phyloP scores from a whole-genome alignment of 2,797 vertebrate species.

The Cetoscarus ocellatus region DNA sequence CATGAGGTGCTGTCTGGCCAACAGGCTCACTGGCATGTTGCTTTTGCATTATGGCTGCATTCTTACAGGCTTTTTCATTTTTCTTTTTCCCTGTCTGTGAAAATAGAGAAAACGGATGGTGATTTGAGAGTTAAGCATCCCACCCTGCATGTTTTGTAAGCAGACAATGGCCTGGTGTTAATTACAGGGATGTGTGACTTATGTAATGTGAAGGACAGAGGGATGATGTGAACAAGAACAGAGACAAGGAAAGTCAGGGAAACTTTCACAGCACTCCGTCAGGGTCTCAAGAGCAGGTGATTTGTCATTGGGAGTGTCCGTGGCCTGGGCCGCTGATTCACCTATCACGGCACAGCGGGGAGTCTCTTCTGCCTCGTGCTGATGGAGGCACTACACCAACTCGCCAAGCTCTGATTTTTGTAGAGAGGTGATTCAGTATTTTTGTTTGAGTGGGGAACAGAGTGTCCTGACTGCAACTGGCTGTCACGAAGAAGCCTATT shows the following conservation, averaged over 20 bases:
- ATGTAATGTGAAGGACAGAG: slow-evolving; percentile 2
- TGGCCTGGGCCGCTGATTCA: slow-evolving; percentile 38
- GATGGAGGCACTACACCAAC: slow-evolving; percentile 24
- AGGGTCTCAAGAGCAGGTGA: slow-evolving; percentile 52
- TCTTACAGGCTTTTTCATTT: neutral
- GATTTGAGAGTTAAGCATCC: neutral
- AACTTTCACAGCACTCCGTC: slow-evolving; percentile 32
- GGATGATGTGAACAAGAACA: slow-evolving; percentile 14
- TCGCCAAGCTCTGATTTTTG: slow-evolving; percentile 9
- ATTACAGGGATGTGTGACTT: slow-evolving; percentile 15
- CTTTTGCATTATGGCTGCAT: neutral
- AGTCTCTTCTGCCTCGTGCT: slow-evolving; percentile 21
- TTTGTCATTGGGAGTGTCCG: slow-evolving; percentile 67
- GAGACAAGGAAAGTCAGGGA: slow-evolving; percentile 33
- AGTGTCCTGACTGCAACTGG: slow-evolving; percentile 33
- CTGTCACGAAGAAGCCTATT: slow-evolving; percentile 16
- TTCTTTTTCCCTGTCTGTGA: neutral
- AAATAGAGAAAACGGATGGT: neutral
- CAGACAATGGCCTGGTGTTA: neutral
- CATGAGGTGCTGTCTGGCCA: neutral
- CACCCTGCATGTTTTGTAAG: neutral
- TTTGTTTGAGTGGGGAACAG: slow-evolving; percentile 32
- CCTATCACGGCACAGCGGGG: slow-evolving; percentile 58
- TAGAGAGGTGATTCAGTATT: slow-evolving; percentile 28
- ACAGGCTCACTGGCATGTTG: neutral